Evolutionary conservation across 2,888 invertebrate species (phyloP).

Genomic region (Spilarctia lutea): DNA sequence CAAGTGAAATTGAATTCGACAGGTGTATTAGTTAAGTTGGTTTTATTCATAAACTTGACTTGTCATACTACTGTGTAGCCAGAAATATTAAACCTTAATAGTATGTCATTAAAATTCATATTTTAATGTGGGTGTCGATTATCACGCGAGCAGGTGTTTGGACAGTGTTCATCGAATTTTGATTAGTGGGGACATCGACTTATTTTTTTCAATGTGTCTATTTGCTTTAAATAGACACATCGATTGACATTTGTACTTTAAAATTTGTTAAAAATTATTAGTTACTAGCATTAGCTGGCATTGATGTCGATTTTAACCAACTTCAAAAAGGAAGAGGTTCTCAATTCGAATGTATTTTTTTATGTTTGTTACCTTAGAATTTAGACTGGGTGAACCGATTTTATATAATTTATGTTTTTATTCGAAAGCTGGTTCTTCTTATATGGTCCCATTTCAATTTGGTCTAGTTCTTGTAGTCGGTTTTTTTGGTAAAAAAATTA

Average conservation of each 20-base stretch:
- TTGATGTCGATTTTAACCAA: not conserved
- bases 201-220: conserved; percentile 39
- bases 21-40: conserved; percentile 40
- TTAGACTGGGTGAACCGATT: too few relatives aligned
- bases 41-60: conserved; percentile 30
- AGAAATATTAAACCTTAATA: conserved; percentile 17
- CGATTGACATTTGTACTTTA: conserved; percentile 33
- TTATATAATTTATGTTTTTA: too few relatives aligned
- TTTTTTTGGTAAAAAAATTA: too few relatives aligned
- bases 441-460: too few relatives aligned
- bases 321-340: too few relatives aligned
- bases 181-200: conserved; percentile 60
- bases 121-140: conserved; percentile 30
- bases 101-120: not conserved
- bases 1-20: conserved; percentile 38
- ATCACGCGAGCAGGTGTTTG: conserved; percentile 43
- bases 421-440: too few relatives aligned
- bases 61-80: conserved; percentile 16
- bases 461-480: too few relatives aligned
- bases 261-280: conserved; percentile 14
- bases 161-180: conserved; percentile 49
- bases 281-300: not conserved
- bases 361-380: too few relatives aligned
- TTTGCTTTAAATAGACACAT: conserved; percentile 30
- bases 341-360: too few relatives aligned